These are phyloP conservation scores for Scomber japonicus DNA, from an alignment of 2,113 vertebrate genomes.

Conservation along the genomic window DNA sequence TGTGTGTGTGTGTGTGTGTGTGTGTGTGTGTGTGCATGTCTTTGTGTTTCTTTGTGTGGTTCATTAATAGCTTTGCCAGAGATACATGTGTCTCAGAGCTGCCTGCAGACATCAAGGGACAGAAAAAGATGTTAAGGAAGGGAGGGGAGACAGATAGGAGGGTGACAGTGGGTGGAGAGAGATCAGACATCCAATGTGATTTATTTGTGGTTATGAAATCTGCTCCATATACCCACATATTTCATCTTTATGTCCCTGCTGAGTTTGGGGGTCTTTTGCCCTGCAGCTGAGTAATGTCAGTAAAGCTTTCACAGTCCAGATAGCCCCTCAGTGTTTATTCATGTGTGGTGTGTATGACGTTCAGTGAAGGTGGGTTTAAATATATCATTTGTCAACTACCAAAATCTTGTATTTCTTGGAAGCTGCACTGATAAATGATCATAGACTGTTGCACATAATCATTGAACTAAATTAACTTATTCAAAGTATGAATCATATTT, in stretches of 20 bases:
- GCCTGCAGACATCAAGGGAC: constrained; percentile 27
- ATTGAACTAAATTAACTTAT: too few species aligned
- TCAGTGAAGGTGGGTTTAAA: background rate
- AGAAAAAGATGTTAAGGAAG: constrained; percentile 24
- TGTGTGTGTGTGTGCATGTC: background rate
- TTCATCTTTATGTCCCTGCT: constrained; percentile 25
- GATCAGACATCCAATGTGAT: constrained; percentile 55
- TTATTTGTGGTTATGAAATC: constrained; percentile 57
- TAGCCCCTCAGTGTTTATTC: background rate
- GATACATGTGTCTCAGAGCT: constrained; percentile 32
- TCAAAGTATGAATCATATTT: background rate
- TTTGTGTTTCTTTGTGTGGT: constrained; percentile 17
- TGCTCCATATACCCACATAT: constrained; percentile 32
- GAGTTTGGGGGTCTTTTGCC: constrained; percentile 26
- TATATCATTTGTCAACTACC: background rate
- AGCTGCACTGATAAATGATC: background rate
- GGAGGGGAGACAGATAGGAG: constrained; percentile 7
- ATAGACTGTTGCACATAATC: too few species aligned
- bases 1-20: too few species aligned
- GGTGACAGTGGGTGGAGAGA: constrained; percentile 41
- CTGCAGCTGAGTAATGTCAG: constrained; percentile 14
- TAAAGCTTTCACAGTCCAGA: background rate
- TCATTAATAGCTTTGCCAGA: constrained; percentile 43
- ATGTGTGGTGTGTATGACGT: background rate
- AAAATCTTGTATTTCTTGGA: background rate